phyloP scores from a whole-genome alignment of 2,888 invertebrate genomes.

The Mayetiola destructor region DNA sequence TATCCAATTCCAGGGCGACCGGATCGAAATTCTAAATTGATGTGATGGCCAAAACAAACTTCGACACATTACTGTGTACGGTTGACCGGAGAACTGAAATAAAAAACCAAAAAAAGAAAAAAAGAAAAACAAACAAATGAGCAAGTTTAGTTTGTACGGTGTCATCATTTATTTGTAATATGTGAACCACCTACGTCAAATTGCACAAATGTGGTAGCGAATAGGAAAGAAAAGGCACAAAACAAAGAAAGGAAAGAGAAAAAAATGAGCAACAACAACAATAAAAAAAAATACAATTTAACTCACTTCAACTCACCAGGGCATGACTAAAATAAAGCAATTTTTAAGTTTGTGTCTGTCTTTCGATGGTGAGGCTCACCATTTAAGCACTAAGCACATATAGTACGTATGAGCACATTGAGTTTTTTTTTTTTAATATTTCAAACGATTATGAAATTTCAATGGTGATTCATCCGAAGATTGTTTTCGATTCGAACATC shows the following conservation, averaged over 20 bases:
- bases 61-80: too few species aligned
- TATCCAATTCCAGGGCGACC: too few species aligned
- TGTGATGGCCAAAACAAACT: too few species aligned
- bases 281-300: too few species aligned
- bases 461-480: neutral
- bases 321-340: constrained; percentile 9
- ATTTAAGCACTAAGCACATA: too few species aligned
- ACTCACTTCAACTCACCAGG: constrained; percentile 5
- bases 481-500: too few species aligned
- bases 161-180: neutral
- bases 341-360: neutral
- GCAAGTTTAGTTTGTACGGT: neutral
- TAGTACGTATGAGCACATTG: neutral
- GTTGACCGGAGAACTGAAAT: neutral
- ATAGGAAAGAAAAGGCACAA: too few species aligned
- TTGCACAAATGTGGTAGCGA: neutral
- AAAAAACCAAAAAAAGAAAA: neutral
- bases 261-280: neutral
- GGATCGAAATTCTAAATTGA: too few species aligned
- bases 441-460: constrained; percentile 7
- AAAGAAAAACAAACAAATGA: neutral
- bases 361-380: too few species aligned
- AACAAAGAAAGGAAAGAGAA: neutral
- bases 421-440: neutral
- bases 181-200: neutral